Base-by-base conservation (phyloP, 2,113 vertebrate species). In the Scalopus aquaticus region DNA sequence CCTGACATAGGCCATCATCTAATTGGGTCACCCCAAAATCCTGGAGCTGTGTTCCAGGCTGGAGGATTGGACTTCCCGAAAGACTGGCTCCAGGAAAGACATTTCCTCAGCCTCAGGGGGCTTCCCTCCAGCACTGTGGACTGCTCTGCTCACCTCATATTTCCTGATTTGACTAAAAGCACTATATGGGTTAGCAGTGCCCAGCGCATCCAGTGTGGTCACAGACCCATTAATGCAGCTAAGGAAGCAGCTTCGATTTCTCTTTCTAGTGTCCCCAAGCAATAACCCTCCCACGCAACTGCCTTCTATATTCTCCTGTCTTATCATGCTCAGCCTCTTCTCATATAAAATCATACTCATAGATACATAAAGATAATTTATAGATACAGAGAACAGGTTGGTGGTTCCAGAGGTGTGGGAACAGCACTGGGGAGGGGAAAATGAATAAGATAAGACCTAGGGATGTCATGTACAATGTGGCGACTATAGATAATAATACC, bases 1-100 rank as follows among this genome's bases (percentile, higher is more conserved):
- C 81, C 42, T 94, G 92, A 92, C 77, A 94, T 97, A 95, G 94
- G 92, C 95, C 49, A 56, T 83, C 81, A 3, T 87, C 54, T 77
- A 87, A 89, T 73, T 77, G 86, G 76, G 76, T 70, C 49, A 46
- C 9, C 72, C 90, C 22, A 12, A 92, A 92, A 44, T 94, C 87
- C 65, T 74, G 46, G 54, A 87, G 26, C 72, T 64, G 54, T 28
- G 11, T 76, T 90, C 70, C 44, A 58, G 44, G 16, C 56, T 60
- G 35, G 44, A 80, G 17, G 62, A 17, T 62, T 67, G 51, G 64
- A 20, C 10, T 80, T 51, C 26, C 0, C 9, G 74, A 28, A 80
- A 76, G 60, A 58, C 32, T 13, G 80, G 72, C 46, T 6, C 82
- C 82, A 37, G 30, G 28, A n/a, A 8, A 77, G n/a, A 72, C 32